Evolutionary conservation across 1,140 invertebrate genomes (phyloP), one percentile per base, ranked within the genome.

Genomic region (Pemphigus obesinymphae): DNA sequence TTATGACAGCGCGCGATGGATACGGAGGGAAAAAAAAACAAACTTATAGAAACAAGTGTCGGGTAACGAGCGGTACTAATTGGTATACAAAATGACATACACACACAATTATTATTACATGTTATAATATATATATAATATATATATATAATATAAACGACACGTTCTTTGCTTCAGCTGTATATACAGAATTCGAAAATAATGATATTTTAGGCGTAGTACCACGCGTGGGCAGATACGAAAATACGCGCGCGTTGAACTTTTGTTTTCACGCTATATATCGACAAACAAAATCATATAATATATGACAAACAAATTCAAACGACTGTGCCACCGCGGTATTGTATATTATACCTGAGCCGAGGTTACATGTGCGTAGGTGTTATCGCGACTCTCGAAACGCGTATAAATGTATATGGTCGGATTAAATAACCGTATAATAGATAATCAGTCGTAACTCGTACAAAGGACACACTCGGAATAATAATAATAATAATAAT

Each of bases 1-100:
- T 6, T 63, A 45, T 29, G 53, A 43, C 50, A n/a, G n/a, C 8
- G n/a, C 13, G 10, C 13, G 17, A 13, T n/a, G 34, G 15, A 8
- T 7, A 11, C 31, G 50, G 48, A 17, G 17, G 75, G 75, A 11
- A 76, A 76, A 23, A 29, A 45, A 48, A 48, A 48, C 26, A 68
- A 66, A n/a, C 58, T 53, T 11, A 40, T 50, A 23, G 37, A 45
- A 80, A 80, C 76, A 80, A 80, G 76, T 80, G 76, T 80, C 76
- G 55, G 55, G 55, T 80, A 80, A 80, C 76, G 76, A 80, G 55
- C 55, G 76, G 23, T 80, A 80, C 76, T 80, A 80, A 80, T 80
- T 80, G 76, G 17, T 80, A n/a, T n/a, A 63, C 76, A 45, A 61
- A 63, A 80, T 55, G 8, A 61, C 37, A 23, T 26, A 50, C 20